Percentiles rank a stretch among this genome's conserved stretches.
Evolutionary conservation across 2,888 invertebrate genomes (phyloP).

Genomic region (Amiota mariae): DNA sequence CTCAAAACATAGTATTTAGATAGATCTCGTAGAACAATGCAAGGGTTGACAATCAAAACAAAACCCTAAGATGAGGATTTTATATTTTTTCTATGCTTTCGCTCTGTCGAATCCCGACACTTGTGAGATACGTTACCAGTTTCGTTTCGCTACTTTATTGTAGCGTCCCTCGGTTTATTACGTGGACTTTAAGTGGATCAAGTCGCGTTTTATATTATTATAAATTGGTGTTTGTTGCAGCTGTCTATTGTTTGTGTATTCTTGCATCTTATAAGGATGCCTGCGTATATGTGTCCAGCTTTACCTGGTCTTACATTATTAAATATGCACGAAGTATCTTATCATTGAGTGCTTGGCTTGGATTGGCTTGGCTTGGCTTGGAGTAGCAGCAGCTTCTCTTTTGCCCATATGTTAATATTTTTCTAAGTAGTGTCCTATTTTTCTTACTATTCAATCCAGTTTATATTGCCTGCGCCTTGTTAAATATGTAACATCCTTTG

Average conservation of each 20-base stretch:
- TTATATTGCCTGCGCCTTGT: constrained; percentile 20
- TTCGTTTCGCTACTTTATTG: constrained; percentile 21
- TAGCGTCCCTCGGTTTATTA: constrained; percentile 29
- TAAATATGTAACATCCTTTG: constrained; percentile 5
- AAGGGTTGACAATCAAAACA: constrained; percentile 23
- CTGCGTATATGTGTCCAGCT: constrained; percentile 5
- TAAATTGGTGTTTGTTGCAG: constrained; percentile 1
- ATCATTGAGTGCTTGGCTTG: too few species aligned
- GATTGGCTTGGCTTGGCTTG: too few species aligned
- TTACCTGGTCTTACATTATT: not conserved
- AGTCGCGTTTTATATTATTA: constrained; percentile 38
- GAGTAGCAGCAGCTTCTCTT: constrained; percentile 2
- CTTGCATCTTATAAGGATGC: constrained; percentile 15
- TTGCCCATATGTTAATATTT: constrained; percentile 17
- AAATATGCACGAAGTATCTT: constrained; percentile 11
- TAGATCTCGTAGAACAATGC: not conserved
- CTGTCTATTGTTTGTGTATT: constrained; percentile 1
- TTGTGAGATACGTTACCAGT: constrained; percentile 63
- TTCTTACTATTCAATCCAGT: constrained; percentile 18
- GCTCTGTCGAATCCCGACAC: constrained; percentile 54
- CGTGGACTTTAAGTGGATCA: constrained; percentile 62
- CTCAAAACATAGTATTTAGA: too few species aligned
- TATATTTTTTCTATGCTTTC: not conserved
- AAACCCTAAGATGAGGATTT: not conserved
- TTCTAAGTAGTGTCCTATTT: constrained; percentile 1